Evolutionary conservation across 2,797 vertebrate genomes (phyloP).

Genomic region (Eulemur coronatus): DNA sequence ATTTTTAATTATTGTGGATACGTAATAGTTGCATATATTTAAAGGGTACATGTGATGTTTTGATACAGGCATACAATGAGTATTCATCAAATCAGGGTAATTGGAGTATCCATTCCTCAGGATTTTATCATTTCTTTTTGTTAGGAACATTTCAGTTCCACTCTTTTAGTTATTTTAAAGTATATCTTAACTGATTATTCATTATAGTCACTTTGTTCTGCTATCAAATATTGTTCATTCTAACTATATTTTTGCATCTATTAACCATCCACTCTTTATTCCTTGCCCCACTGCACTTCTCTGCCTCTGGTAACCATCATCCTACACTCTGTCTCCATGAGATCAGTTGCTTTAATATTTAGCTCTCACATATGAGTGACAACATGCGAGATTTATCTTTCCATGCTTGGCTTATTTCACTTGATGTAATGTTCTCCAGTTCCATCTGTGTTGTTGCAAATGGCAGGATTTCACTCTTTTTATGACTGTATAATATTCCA

Average conservation of each 20-base stretch:
- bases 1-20: background rate
- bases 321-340: background rate
- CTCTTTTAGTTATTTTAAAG: background rate
- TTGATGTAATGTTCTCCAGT: background rate
- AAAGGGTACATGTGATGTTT: too few species aligned
- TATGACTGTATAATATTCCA: background rate
- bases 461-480: background rate
- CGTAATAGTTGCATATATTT: background rate
- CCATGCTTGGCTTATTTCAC: background rate
- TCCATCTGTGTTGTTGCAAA: background rate
- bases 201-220: background rate
- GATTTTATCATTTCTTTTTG: background rate
- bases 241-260: background rate
- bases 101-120: background rate
- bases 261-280: background rate
- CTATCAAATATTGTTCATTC: background rate
- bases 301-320: background rate
- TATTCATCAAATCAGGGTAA: background rate
- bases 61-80: background rate
- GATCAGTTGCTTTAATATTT: background rate
- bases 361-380: background rate
- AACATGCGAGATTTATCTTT: background rate
- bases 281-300: background rate
- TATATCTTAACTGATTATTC: background rate
- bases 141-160: background rate